phyloP scores from a whole-genome alignment of 2,113 vertebrate species.

The Himantopus leucocephalus region DNA sequence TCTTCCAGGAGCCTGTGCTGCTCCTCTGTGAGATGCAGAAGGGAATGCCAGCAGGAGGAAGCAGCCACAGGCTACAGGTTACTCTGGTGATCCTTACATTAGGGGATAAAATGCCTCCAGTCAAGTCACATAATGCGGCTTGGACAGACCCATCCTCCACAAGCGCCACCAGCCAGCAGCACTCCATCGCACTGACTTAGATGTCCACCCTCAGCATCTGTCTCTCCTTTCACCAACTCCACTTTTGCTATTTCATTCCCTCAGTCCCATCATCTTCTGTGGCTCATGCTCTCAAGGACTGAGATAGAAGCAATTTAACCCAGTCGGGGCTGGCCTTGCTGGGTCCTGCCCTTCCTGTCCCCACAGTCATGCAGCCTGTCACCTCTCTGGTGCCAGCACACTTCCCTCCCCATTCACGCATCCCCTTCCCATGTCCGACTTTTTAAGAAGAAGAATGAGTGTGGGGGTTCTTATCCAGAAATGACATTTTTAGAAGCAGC shows the following conservation, averaged over 20 bases:
- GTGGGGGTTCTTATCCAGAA: background rate
- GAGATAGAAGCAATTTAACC: background rate
- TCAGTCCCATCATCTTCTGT: background rate
- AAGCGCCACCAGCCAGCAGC: background rate
- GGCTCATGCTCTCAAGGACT: background rate
- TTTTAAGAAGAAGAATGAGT: background rate
- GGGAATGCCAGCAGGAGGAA: background rate
- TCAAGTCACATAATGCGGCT: background rate
- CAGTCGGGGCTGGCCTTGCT: background rate
- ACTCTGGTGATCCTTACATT: background rate
- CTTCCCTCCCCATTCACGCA: background rate
- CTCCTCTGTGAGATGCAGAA: background rate
- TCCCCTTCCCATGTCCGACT: too few species aligned
- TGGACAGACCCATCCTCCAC: background rate
- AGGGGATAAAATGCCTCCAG: background rate
- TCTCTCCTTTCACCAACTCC: background rate
- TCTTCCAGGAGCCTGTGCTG: background rate
- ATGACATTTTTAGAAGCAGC: background rate
- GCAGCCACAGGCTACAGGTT: background rate
- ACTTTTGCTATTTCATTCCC: background rate
- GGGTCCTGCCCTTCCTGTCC: background rate
- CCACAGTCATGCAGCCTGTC: fast-evolving
- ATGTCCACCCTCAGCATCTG: background rate
- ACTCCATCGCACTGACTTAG: background rate
- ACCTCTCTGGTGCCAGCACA: background rate